Evolutionary conservation across 2,888 invertebrate species (phyloP).

Genomic region (Thymelicus lineola): DNA sequence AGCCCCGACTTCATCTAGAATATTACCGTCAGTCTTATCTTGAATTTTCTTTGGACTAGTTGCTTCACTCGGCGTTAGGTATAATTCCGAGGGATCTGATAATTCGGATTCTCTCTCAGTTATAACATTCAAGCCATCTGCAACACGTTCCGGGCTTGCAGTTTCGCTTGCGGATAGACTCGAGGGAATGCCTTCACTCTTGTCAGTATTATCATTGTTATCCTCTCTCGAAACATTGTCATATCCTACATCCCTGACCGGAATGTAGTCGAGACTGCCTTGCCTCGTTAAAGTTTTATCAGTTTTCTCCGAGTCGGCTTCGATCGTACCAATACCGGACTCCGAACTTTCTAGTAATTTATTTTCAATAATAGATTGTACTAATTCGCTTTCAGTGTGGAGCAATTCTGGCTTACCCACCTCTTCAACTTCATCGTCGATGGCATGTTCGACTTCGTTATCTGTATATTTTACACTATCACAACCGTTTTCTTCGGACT

Average conservation of each 20-base stretch:
- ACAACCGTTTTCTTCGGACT: constrained; percentile 65
- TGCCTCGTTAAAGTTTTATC: constrained; percentile 72
- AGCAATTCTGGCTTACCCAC: constrained; percentile 50
- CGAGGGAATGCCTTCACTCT: constrained; percentile 79
- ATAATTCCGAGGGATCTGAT: constrained; percentile 89
- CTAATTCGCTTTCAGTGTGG: constrained; percentile 60
- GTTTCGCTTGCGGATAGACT: constrained; percentile 80
- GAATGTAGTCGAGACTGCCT: constrained; percentile 80
- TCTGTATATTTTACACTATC: constrained; percentile 66
- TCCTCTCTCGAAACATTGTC: constrained; percentile 67
- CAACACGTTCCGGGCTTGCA: constrained; percentile 76
- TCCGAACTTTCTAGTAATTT: constrained; percentile 71
- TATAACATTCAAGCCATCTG: constrained; percentile 65
- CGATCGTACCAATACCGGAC: constrained; percentile 69
- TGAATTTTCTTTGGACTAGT: constrained; percentile 77
- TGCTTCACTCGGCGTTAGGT: constrained; percentile 88
- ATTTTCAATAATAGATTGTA: constrained; percentile 66
- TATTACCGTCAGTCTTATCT: constrained; percentile 71
- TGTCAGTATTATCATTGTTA: constrained; percentile 76
- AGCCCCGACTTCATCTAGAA: constrained; percentile 58
- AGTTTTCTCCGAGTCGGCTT: constrained; percentile 60
- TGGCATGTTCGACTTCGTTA: constrained; percentile 57
- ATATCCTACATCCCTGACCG: constrained; percentile 79
- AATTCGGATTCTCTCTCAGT: constrained; percentile 86
- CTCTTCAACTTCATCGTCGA: constrained; percentile 55